Conservation (phyloP, 1,140 invertebrate species). For the Scaptomyza graminum region DNA sequence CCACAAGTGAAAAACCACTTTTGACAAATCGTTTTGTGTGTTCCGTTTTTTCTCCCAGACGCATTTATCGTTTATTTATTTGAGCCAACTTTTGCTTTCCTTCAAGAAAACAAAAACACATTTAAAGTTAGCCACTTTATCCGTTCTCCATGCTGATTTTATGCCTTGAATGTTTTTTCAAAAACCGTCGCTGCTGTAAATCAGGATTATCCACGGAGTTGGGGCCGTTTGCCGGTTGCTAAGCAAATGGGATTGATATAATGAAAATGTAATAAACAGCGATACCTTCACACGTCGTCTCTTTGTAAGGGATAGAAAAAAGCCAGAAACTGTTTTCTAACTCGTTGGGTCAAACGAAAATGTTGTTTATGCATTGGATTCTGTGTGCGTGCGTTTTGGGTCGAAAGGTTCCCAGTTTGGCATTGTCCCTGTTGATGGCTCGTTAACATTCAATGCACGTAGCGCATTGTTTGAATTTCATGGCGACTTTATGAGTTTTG, state of each 20-base stretch:
- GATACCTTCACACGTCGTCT: slow-evolving; percentile 56
- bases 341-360: slow-evolving; percentile 73
- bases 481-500: slow-evolving; percentile 82
- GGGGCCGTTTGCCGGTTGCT: slow-evolving; percentile 14
- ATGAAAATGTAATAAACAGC: slow-evolving; percentile 74
- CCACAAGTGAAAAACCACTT: slow-evolving; percentile 78
- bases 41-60: slow-evolving; percentile 17
- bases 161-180: slow-evolving; percentile 26
- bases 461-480: slow-evolving; percentile 82
- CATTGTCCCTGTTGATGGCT: slow-evolving; percentile 51
- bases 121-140: slow-evolving; percentile 42
- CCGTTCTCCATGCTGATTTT: slow-evolving; percentile 32
- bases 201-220: slow-evolving; percentile 55
- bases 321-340: slow-evolving; percentile 24
- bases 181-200: slow-evolving; percentile 46
- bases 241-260: slow-evolving; percentile 68
- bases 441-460: slow-evolving; percentile 68
- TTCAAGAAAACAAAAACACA: slow-evolving; percentile 46
- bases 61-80: slow-evolving; percentile 48
- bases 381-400: slow-evolving; percentile 33
- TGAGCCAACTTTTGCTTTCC: slow-evolving; percentile 28
- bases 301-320: not conserved
- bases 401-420: slow-evolving; percentile 27
- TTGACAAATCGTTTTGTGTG: slow-evolving; percentile 79
- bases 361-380: slow-evolving; percentile 68